Conservation (phyloP, 2,113 vertebrate species). For the Acanthisitta chloris region DNA sequence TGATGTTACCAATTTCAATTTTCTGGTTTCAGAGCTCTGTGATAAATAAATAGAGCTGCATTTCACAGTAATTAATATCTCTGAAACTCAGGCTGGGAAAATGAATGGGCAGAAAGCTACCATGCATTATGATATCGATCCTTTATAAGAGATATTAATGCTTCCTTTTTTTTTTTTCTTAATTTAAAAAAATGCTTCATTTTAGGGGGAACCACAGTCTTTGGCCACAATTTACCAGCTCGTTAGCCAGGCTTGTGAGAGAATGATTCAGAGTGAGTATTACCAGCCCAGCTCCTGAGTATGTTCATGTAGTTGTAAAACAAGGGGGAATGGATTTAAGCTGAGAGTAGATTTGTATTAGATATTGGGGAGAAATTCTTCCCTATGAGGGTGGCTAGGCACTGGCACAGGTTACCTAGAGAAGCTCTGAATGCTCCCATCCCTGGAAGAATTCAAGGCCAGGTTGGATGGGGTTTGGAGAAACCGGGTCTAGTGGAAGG, state of each 20-base stretch:
- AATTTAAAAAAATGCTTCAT: background rate
- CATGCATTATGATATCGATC: background rate
- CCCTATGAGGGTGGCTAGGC: background rate
- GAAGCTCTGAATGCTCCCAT: background rate
- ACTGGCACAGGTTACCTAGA: background rate
- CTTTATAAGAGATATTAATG: background rate
- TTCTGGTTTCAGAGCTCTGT: background rate
- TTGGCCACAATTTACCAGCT: slow-evolving; percentile 88
- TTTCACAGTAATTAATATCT: slow-evolving; percentile 8
- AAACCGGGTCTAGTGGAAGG: rapidly evolving
- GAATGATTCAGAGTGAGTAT: slow-evolving; percentile 88
- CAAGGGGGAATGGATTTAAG: background rate
- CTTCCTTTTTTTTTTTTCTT: background rate
- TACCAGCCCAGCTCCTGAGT: background rate
- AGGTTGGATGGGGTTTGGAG: rapidly evolving
- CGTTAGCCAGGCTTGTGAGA: slow-evolving; percentile 89
- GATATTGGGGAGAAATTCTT: background rate
- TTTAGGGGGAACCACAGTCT: slow-evolving; percentile 90
- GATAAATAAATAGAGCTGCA: slow-evolving; percentile 25
- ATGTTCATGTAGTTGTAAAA: background rate
- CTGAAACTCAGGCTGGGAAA: background rate
- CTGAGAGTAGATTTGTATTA: background rate
- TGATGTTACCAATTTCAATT: slow-evolving; percentile 14
- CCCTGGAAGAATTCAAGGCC: background rate
- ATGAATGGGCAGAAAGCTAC: background rate